Evolutionary conservation across 2,888 invertebrate species (phyloP).

Genomic region (Gryllus longicercus): DNA sequence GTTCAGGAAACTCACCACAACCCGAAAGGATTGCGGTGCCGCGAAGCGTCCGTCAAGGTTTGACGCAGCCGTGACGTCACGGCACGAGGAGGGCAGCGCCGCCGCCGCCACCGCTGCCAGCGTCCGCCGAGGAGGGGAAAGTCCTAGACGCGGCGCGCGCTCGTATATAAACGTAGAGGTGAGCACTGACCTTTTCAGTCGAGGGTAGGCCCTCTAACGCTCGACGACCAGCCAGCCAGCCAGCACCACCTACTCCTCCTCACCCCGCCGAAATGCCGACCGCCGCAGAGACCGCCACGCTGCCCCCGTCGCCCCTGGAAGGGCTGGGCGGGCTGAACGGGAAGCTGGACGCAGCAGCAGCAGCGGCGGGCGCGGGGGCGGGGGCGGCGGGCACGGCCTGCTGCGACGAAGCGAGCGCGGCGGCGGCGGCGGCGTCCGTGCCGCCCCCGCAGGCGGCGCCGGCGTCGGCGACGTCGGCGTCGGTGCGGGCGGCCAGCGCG

Average conservation of each 20-base stretch:
- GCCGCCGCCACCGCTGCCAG: no score
- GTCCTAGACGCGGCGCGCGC: not conserved
- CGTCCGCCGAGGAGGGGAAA: not conserved
- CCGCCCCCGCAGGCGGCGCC: not conserved
- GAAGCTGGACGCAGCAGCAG: not conserved
- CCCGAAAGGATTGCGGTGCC: no score
- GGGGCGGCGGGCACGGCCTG: not conserved
- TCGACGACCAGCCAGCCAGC: constrained; percentile 19
- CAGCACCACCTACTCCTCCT: not conserved
- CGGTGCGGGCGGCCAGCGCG: not conserved
- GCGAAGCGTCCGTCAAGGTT: no score
- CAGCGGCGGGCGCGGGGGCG: not conserved
- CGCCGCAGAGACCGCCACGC: constrained; percentile 25
- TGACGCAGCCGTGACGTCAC: no score
- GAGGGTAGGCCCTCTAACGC: not conserved
- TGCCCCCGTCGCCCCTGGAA: constrained; percentile 19
- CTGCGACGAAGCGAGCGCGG: no score
- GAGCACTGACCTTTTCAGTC: constrained; percentile 18
- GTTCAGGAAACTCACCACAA: no score
- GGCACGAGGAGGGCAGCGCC: no score
- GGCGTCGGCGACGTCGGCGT: not conserved
- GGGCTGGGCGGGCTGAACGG: constrained; percentile 23
- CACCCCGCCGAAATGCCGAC: constrained; percentile 29
- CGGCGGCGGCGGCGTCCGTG: constrained; percentile 24
- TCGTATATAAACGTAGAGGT: constrained; percentile 4